These are phyloP conservation scores for Aphidius colemani DNA, from an alignment of 2,888 invertebrate species.

Conservation along the genomic window DNA sequence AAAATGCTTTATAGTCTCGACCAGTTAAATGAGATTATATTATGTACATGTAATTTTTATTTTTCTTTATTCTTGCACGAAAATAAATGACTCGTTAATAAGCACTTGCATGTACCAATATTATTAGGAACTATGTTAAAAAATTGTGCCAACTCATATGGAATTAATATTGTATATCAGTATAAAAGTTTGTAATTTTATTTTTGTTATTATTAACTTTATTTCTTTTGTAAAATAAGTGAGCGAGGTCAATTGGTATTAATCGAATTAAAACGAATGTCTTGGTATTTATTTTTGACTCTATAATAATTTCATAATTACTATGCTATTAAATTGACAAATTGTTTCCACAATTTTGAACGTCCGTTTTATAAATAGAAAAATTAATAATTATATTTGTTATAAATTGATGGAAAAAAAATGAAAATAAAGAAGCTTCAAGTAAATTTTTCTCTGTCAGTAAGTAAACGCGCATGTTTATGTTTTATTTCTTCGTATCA, in stretches of 20 bases:
- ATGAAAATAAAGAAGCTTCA: neutral
- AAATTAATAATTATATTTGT: neutral
- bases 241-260: constrained; percentile 29
- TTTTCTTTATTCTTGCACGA: too few relatives aligned
- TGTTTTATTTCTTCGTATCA: neutral
- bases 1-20: too few relatives aligned
- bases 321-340: constrained; percentile 52
- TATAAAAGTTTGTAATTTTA: too few relatives aligned
- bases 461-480: neutral
- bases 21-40: too few relatives aligned
- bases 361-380: constrained; percentile 41
- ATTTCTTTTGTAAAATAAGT: neutral
- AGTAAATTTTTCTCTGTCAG: neutral
- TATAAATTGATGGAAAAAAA: neutral
- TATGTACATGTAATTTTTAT: too few relatives aligned
- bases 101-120: too few relatives aligned
- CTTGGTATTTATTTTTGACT: constrained; percentile 48
- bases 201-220: too few relatives aligned
- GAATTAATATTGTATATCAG: too few relatives aligned
- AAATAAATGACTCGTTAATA: too few relatives aligned
- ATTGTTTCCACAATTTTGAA: constrained; percentile 54
- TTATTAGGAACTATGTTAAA: too few relatives aligned
- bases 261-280: constrained; percentile 29
- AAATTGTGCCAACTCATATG: too few relatives aligned
- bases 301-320: constrained; percentile 51